Base-by-base conservation (phyloP, 1,140 invertebrate species). In the Aradophagus sp. region DNA sequence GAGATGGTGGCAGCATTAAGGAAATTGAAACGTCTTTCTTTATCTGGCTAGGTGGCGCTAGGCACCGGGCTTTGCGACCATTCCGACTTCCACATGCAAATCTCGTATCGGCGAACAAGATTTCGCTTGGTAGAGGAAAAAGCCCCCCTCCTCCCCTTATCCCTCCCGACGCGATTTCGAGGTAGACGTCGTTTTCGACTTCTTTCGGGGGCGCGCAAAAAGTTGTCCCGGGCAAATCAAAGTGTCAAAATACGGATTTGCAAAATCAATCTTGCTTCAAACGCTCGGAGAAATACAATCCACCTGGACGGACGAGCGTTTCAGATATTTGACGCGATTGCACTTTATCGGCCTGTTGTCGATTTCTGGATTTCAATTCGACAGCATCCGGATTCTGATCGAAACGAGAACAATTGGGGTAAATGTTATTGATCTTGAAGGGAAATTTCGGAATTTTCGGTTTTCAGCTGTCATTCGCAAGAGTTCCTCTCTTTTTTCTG, bases 11-110 rank as follows among this genome's bases (percentile, higher is more conserved):
- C 61, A 77, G 78, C 82, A 84, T 84, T 84, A 84, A 78, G 80
- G 77, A 83, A 84, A 84, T 84, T 82, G 82, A 83, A 84, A 84
- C 77, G 79, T 77, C 77, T 81, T 80, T 82, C 82, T 81, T 84
- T 82, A 82, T 82, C 80, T 73, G 67, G 27, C 42, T 56, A 62
- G 27, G 42, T 66, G 29, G 48, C 32, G 38, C 39, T 67, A 45
- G 45, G 61, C 44, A 62, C 15, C 48, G 29, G 27, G 39, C 42
- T 55, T 61, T 58, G 53, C 45, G 56, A 63, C 32, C 59, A 62
- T 53, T 68, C 68, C 53, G 55, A 70, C 70, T 52, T 74, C 61
- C 63, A 58, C 58, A 74, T 61, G 67, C 71, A 74, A 70, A 74
- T 71, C 67, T 70, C 52, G 32, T 71, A 47, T 62, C 53, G 56